phyloP scores from a whole-genome alignment of 1,140 invertebrate genomes.

The Aricia agestis region DNA sequence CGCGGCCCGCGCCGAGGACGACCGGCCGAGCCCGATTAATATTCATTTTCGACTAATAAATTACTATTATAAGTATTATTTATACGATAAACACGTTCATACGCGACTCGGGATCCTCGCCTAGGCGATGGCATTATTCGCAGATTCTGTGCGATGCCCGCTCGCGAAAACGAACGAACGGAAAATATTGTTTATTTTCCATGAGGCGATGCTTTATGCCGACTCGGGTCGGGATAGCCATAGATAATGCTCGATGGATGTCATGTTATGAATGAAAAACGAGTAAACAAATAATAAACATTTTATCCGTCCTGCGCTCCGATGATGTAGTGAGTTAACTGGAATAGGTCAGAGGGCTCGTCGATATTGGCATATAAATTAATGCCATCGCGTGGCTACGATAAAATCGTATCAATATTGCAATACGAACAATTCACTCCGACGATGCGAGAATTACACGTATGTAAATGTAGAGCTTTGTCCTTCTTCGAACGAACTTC shows the following conservation, averaged over 20 bases:
- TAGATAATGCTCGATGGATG: neutral
- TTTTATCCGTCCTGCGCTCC: constrained; percentile 5
- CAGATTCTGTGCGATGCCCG: no score
- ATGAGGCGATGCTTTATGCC: no score
- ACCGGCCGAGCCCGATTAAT: constrained; percentile 28
- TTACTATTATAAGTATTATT: constrained; percentile 19
- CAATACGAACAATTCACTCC: constrained; percentile 20
- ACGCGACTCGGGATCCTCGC: neutral
- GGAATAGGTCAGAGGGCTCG: constrained; percentile 37
- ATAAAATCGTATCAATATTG: constrained; percentile 31
- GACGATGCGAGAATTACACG: neutral
- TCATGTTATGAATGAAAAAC: neutral
- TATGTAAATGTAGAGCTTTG: neutral
- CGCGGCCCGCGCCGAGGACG: constrained; percentile 27
- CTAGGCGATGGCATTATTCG: no score
- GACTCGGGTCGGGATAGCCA: no score
- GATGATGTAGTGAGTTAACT: constrained; percentile 26
- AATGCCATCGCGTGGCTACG: constrained; percentile 29
- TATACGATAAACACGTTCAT: neutral
- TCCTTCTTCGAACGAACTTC: neutral
- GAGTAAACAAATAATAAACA: constrained; percentile 6
- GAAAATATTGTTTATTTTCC: no score
- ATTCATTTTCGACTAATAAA: constrained; percentile 19
- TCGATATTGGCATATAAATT: constrained; percentile 39
- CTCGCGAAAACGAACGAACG: no score